Evolutionary conservation across 1,140 invertebrate genomes (phyloP), one percentile per base, ranked within the genome.

Genomic region (Drosophila pandora): DNA sequence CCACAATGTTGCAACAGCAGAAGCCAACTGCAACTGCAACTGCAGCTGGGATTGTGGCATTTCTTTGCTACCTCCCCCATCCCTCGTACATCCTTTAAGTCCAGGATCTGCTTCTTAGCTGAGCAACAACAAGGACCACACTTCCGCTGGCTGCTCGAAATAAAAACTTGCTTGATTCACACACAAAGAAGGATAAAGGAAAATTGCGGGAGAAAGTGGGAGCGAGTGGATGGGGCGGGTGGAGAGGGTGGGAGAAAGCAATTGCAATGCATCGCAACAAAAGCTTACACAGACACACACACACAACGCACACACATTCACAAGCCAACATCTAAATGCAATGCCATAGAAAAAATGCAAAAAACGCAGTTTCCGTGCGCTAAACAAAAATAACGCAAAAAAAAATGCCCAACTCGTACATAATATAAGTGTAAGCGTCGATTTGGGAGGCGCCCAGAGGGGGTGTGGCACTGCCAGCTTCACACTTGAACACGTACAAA

Each of bases 101-200:
- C 25, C 63, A 25, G 59, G 12, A 74, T 53, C 47, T 47, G 49
- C 68, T 71, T 71, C 68, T 71, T 52, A 63, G 58, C 61, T 62
- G 60, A 63, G 43, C 72, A 80, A 54, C 49, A 75, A 64, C 70
- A 77, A 62, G 47, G 61, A 73, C 80, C 75, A 69, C 80, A 83
- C 80, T 84, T 83, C 80, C 80, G 80, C 49, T 79, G 58, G 80
- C 76, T 84, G 80, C 80, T 84, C 84, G 76, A 84, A 84, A 84
- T 84, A 84, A 84, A 82, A 84, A 84, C 80, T 83, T 83, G 62
- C 78, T 79, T 72, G 80, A 62, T 59, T 76, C 70, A 72, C 59
- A 63, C 59, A 41, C 41, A 21, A 43, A 43, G 41, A 9, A 17
- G 41, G 41, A 43, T 17, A 43, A 43, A 12, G 41, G 13, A 43